Evolutionary conservation across 2,797 vertebrate genomes (phyloP).

Genomic region (Hippoglossus hippoglossus): DNA sequence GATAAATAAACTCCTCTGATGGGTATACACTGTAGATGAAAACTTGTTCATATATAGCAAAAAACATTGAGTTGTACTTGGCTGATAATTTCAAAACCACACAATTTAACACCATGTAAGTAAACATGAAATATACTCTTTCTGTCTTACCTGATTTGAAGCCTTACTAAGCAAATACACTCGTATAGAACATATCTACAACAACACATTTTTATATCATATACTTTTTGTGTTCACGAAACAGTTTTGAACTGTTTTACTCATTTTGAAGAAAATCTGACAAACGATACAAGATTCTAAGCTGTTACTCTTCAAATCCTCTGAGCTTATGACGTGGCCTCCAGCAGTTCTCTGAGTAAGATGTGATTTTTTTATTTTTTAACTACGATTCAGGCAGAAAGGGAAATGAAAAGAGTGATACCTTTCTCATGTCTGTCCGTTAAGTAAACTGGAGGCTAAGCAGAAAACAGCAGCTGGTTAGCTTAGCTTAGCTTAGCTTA

Average conservation of each 20-base stretch:
- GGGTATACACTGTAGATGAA: conserved; percentile 46
- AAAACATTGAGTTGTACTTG: conserved; percentile 50
- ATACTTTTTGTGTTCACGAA: conserved; percentile 30
- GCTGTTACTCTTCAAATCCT: conserved; percentile 19
- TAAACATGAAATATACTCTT: conserved; percentile 48
- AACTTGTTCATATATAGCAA: conserved; percentile 50
- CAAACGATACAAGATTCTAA: conserved; percentile 33
- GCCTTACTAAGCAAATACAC: conserved; percentile 48
- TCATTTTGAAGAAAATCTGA: conserved; percentile 24
- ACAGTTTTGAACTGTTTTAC: conserved; percentile 31
- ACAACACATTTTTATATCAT: conserved; percentile 40
- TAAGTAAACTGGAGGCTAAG: neutral
- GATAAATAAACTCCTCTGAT: conserved; percentile 74
- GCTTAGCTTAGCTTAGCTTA: conserved; percentile 16
- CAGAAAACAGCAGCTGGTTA: neutral
- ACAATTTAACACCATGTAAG: conserved; percentile 59
- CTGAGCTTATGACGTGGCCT: conserved; percentile 20
- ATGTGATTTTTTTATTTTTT: neutral
- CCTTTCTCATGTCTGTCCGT: neutral
- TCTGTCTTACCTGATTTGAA: conserved; percentile 40
- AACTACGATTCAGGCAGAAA: neutral
- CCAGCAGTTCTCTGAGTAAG: conserved; percentile 31
- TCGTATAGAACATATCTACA: conserved; percentile 61
- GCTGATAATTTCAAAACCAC: conserved; percentile 56
- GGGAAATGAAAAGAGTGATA: neutral